Percentiles rank a stretch among this genome's conserved stretches.
These are phyloP conservation scores for Bostrychus sinensis DNA, from an alignment of 2,113 vertebrate genomes.

Conservation along the genomic window DNA sequence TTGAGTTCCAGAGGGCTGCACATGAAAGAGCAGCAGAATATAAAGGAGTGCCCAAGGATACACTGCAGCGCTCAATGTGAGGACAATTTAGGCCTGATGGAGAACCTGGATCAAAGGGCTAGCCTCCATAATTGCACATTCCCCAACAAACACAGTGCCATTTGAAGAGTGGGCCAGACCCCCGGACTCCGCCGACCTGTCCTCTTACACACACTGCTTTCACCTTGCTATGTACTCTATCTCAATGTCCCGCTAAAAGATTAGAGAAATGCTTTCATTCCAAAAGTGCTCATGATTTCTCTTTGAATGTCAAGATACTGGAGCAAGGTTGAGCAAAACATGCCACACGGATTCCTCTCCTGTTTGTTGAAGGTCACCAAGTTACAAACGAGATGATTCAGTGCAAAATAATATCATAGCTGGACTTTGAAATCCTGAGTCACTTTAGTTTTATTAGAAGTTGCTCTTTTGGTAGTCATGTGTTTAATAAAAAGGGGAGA, in stretches of 20 bases:
- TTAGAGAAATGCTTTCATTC: constrained; percentile 77
- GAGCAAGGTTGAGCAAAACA: constrained; percentile 32
- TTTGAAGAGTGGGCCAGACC: constrained; percentile 82
- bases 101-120: constrained; percentile 83
- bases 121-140: constrained; percentile 85
- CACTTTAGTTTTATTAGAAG: constrained; percentile 1
- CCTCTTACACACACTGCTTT: constrained; percentile 67
- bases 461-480: constrained; percentile 6
- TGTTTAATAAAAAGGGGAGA: constrained; percentile 25
- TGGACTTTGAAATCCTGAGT: not conserved
- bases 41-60: constrained; percentile 82
- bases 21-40: constrained; percentile 81
- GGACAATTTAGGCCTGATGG: constrained; percentile 85
- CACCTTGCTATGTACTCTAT: constrained; percentile 72
- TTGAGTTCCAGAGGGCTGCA: constrained; percentile 82
- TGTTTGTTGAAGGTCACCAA: constrained; percentile 36
- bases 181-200: constrained; percentile 76
- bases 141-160: constrained; percentile 82
- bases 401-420: not conserved
- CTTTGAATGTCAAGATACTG: constrained; percentile 65
- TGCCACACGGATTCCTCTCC: constrained; percentile 8
- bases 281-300: constrained; percentile 65
- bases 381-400: constrained; percentile 20
- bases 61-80: constrained; percentile 80
- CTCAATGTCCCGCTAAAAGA: constrained; percentile 72